Evolutionary conservation across 2,888 invertebrate genomes (phyloP), one percentile per base, ranked within the genome.

Genomic region (Lepas anatifera): DNA sequence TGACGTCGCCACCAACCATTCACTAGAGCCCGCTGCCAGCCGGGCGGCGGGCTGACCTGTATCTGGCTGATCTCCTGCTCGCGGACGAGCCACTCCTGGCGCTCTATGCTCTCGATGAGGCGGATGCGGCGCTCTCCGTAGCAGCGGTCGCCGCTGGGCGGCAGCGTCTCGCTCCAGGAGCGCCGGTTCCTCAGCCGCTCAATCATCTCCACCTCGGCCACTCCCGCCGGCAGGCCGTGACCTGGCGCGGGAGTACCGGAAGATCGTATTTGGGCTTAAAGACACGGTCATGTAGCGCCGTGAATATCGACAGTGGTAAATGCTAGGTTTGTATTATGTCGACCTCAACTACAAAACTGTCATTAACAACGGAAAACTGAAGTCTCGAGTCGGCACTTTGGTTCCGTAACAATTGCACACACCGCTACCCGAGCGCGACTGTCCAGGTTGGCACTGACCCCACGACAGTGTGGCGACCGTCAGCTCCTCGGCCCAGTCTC

Each of bases 1-100:
- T n/a, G n/a, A n/a, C n/a, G n/a, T n/a, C n/a, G n/a, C n/a, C n/a
- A n/a, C n/a, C n/a, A n/a, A n/a, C n/a, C n/a, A n/a, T n/a, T n/a
- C n/a, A n/a, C n/a, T n/a, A n/a, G n/a, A n/a, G n/a, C n/a, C n/a
- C n/a, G n/a, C n/a, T n/a, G n/a, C n/a, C n/a, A n/a, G n/a, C n/a
- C n/a, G n/a, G n/a, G n/a, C n/a, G n/a, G n/a, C n/a, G n/a, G n/a
- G 4, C 52, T 29, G 16, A 27, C 39, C 67, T 58, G 68, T 3
- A 29, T 68, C 18, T 35, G n/a, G n/a, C 64, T 25, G 70, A 80
- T 79, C 76, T 88, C 89, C 74, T 87, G 85, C 77, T 93, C 92
- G 72, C 92, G 84, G 69, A 89, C 87, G 16, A 88, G 84, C 92
- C 92, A 93, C 77, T 92, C 88, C 75, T 90, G 88, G 72, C 87